These are phyloP conservation scores for Acipenser transmontanus DNA, from an alignment of 2,797 vertebrate species.

Conservation along the genomic window DNA sequence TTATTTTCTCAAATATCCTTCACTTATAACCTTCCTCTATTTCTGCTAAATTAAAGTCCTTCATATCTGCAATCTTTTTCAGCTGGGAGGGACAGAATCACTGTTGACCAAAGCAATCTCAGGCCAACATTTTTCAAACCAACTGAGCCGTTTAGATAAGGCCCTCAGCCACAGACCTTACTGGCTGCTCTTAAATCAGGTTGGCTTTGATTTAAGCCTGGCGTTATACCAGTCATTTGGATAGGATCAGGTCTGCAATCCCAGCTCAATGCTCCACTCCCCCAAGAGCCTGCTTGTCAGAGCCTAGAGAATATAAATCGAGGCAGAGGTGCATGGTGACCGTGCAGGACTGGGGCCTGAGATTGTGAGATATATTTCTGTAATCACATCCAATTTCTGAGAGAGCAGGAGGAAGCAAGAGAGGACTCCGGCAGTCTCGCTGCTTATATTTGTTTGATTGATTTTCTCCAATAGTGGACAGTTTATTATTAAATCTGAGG, in stretches of 20 bases:
- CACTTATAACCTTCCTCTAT: too few species aligned
- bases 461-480: slow-evolving; percentile 1
- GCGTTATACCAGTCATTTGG: not conserved
- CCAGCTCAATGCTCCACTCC: not conserved
- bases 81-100: too few species aligned
- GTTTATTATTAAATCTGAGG: not conserved
- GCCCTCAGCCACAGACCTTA: not conserved
- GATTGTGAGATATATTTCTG: not conserved
- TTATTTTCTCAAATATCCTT: too few species aligned
- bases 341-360: not conserved
- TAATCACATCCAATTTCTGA: slow-evolving; percentile 1
- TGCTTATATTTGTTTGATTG: slow-evolving; percentile 5
- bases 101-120: too few species aligned
- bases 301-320: not conserved
- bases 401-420: not conserved
- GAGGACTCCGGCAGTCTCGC: not conserved
- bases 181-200: not conserved
- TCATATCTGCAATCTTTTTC: too few species aligned
- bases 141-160: too few species aligned
- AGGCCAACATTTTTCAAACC: too few species aligned
- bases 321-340: not conserved
- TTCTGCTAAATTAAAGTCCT: too few species aligned
- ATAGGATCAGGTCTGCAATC: not conserved
- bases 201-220: not conserved
- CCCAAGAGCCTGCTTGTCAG: not conserved